phyloP scores from a whole-genome alignment of 2,888 invertebrate species.

The Lacanobia wlatinum region DNA sequence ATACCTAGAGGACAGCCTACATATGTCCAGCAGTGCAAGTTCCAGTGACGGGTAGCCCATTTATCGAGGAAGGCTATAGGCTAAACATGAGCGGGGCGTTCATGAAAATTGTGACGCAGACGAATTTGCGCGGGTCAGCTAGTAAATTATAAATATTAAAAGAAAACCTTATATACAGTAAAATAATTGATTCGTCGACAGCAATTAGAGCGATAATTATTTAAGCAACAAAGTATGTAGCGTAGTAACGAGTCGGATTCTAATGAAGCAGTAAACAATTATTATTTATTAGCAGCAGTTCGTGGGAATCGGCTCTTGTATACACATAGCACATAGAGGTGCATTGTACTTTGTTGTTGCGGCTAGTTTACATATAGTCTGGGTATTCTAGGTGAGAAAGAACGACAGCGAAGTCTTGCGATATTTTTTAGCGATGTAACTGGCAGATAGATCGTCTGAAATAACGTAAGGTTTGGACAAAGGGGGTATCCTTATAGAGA shows the following conservation, averaged over 20 bases:
- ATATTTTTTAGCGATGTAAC: not conserved
- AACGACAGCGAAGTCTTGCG: not conserved
- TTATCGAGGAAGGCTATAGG: too few species aligned
- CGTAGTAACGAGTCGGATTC: slow-evolving; percentile 35
- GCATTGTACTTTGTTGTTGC: slow-evolving; percentile 38
- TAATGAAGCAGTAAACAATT: slow-evolving; percentile 60
- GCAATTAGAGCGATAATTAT: slow-evolving; percentile 44
- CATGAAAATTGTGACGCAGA: too few species aligned
- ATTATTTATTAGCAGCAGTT: slow-evolving; percentile 53
- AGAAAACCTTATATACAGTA: not conserved
- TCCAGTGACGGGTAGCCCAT: too few species aligned
- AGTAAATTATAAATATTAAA: too few species aligned
- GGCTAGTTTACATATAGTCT: slow-evolving; percentile 10
- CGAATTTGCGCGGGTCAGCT: too few species aligned
- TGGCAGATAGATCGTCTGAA: not conserved
- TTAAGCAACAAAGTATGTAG: slow-evolving; percentile 47
- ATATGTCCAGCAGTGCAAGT: too few species aligned
- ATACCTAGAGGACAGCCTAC: too few species aligned
- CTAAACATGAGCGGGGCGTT: too few species aligned
- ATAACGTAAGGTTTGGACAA: not conserved
- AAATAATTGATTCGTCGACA: slow-evolving; percentile 19
- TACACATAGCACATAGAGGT: slow-evolving; percentile 8
- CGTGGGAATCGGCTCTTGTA: slow-evolving; percentile 43
- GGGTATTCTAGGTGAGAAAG: not conserved
- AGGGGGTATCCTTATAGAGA: too few species aligned